phyloP scores from a whole-genome alignment of 2,888 invertebrate genomes.

The Stramonita haemastoma region DNA sequence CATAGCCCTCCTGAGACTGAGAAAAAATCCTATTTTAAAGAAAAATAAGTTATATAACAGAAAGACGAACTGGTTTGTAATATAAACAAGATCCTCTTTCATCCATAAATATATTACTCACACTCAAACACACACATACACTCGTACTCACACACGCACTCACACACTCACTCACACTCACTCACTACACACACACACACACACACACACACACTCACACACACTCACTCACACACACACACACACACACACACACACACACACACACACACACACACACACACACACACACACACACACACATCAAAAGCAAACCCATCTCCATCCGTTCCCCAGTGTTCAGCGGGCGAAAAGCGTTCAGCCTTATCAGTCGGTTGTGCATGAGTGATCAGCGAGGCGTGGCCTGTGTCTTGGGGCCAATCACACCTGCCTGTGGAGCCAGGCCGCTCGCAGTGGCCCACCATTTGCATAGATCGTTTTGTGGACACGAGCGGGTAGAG shows the following conservation, averaged over 20 bases:
- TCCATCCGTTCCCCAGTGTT: not conserved
- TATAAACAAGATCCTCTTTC: too few species aligned
- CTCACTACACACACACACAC: too few species aligned
- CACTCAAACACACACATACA: too few species aligned
- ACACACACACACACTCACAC: not conserved
- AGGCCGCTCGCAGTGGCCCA: not conserved
- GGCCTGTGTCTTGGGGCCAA: not conserved
- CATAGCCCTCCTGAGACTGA: too few species aligned
- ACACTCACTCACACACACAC: not conserved
- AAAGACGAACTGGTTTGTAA: too few species aligned
- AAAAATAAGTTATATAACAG: too few species aligned
- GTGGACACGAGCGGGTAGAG: not conserved
- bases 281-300: slow-evolving; percentile 24
- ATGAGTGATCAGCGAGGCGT: not conserved
- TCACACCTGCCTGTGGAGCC: not conserved
- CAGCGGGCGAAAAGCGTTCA: not conserved
- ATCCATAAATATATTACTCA: too few species aligned
- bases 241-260: slow-evolving; percentile 2
- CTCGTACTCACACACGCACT: slow-evolving; percentile 1
- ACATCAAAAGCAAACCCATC: not conserved
- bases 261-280: slow-evolving; percentile 20
- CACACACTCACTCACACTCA: slow-evolving; percentile 14
- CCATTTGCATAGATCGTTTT: not conserved
- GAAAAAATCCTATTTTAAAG: too few species aligned
- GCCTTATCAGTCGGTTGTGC: not conserved